Base-by-base conservation (phyloP, 2,888 invertebrate species). In the Linnaemya vulpina region DNA sequence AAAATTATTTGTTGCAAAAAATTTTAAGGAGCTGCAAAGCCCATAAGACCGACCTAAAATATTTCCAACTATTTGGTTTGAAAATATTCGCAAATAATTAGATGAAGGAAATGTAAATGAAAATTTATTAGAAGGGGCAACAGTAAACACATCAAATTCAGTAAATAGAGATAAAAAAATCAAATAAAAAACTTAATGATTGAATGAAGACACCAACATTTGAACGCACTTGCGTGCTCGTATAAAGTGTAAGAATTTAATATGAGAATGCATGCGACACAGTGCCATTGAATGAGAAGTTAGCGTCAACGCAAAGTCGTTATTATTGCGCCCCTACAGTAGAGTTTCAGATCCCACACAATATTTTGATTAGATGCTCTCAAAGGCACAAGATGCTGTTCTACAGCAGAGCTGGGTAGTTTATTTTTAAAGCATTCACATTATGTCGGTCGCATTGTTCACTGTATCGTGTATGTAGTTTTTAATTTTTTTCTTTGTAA, bases 101-200 rank as follows among this genome's bases (percentile, higher is more conserved):
- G 49, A 40, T 43, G 49, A 40, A 43, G 20, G 30, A 38, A 20
- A 62, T 58, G 49, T 70, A 79, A 70, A 79, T 79, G 43, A 65
- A 58, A 71, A 79, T 71, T 84, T 79, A 75, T 79, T 65, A 38
- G 43, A 40, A 75, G 68, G 68, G 65, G 58, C 79, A 79, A 79
- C 58, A 30, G 79, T 75, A 79, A 78, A 67, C 22, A 62, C 67
- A 83, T 83, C 78, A 83, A 83, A 53, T 67, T 74, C 63, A 65
- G 63, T 22, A 78, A 25, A 22, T 49, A 76, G 58, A 58, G 40
- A n/a, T n/a, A n/a, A 30, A 30, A 30, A 55, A 25, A 60, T 13
- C 35, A 35, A 53, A 51, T n/a, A 63, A 53, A 38, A 46, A 7
- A 38, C n/a, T 9, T 25, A 1, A 13, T 13, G 40, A 43, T n/a